phyloP scores from a whole-genome alignment of 2,113 vertebrate genomes.

The Phalacrocorax pelagicus region DNA sequence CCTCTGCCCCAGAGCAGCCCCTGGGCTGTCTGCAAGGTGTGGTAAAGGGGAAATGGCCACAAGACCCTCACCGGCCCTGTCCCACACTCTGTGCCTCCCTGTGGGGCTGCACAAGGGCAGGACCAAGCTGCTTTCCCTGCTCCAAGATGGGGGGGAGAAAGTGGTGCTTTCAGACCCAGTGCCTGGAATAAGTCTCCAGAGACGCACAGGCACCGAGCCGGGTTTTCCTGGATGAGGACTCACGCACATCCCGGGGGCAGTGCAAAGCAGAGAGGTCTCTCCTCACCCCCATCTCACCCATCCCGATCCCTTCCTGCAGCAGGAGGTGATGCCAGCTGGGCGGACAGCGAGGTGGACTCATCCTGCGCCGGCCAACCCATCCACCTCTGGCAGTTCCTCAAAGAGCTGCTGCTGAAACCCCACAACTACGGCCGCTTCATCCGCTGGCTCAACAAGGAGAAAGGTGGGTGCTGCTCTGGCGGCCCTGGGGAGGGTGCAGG shows the following conservation, averaged over 20 bases:
- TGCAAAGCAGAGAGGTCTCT: not conserved
- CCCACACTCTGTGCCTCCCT: not conserved
- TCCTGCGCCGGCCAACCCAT: conserved; percentile 94
- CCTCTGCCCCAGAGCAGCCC: not conserved
- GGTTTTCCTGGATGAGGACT: accelerated
- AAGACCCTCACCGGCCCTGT: accelerated
- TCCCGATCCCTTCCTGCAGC: not conserved
- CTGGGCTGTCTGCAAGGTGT: not conserved
- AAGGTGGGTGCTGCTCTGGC: conserved; percentile 73
- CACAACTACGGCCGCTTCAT: conserved; percentile 95
- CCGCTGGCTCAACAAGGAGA: conserved; percentile 98
- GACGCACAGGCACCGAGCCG: accelerated
- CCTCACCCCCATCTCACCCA: not conserved
- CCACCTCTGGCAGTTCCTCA: conserved; percentile 97
- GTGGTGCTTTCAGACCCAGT: accelerated
- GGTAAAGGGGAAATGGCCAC: accelerated
- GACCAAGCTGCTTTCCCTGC: not conserved
- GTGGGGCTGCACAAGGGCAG: accelerated
- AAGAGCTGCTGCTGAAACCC: conserved; percentile 93
- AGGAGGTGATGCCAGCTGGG: conserved; percentile 81
- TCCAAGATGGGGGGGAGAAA: not conserved
- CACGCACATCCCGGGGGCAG: accelerated
- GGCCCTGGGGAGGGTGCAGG: accelerated
- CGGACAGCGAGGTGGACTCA: conserved; percentile 86
- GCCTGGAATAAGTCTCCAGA: not conserved